These are phyloP conservation scores for Muntiacus muntjak DNA, from an alignment of 2,113 vertebrate genomes.

Conservation along the genomic window DNA sequence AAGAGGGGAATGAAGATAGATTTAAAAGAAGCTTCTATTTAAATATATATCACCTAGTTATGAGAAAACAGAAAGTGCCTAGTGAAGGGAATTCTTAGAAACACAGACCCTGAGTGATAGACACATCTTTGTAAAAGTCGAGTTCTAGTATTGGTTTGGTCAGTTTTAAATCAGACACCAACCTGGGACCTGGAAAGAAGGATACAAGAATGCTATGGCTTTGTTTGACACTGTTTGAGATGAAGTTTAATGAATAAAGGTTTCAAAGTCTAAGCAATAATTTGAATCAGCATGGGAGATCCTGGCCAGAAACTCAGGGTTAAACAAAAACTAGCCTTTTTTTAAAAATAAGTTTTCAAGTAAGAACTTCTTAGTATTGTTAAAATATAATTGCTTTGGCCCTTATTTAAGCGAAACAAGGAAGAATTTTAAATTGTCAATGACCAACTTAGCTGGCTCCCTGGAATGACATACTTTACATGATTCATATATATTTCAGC, in stretches of 20 bases:
- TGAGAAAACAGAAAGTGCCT: not conserved
- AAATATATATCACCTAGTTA: not conserved
- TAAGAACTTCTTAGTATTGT: slow-evolving; percentile 39
- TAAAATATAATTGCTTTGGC: slow-evolving; percentile 16
- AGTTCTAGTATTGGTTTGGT: not conserved
- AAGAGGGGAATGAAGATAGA: not conserved
- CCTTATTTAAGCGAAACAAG: slow-evolving; percentile 74
- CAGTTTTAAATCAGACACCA: not conserved
- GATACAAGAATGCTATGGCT: not conserved
- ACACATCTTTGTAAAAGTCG: not conserved
- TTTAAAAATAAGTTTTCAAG: slow-evolving; percentile 15
- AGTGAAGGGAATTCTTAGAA: not conserved
- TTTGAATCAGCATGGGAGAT: not conserved
- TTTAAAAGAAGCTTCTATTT: not conserved
- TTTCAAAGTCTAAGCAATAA: not conserved
- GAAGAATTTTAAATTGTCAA: slow-evolving; percentile 67
- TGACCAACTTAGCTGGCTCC: slow-evolving; percentile 72
- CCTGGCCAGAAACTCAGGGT: not conserved
- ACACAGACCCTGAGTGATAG: not conserved
- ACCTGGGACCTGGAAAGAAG: not conserved
- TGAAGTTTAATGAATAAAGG: not conserved
- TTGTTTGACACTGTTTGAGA: not conserved
- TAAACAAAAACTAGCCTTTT: slow-evolving; percentile 24
- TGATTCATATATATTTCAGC: slow-evolving; percentile 83
- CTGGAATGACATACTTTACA: slow-evolving; percentile 76